Percentiles rank a stretch among this genome's conserved stretches.
These are phyloP conservation scores for Oikopleura dioica DNA, from an alignment of 23 tunicate species.

Conservation along the genomic window DNA sequence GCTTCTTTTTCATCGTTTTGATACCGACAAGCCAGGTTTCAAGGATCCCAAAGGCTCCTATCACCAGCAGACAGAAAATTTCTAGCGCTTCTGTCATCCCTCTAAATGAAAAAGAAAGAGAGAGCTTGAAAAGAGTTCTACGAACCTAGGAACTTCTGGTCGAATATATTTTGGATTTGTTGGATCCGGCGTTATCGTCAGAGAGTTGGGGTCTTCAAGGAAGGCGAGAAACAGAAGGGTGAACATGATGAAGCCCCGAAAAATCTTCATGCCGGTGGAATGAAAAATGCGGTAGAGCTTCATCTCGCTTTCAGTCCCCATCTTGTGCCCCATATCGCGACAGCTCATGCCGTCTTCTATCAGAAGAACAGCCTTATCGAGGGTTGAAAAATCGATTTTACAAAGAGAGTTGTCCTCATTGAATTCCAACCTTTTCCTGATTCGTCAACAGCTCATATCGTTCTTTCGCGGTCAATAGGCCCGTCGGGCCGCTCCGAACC, in stretches of 20 bases:
- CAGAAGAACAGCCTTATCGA: not conserved
- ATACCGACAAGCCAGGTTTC: constrained; percentile 37
- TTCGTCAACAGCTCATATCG: too few species aligned
- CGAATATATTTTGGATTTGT: not conserved
- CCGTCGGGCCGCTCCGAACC: too few species aligned
- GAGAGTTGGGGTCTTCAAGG: not conserved
- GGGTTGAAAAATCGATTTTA: too few species aligned
- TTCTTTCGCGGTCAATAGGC: too few species aligned
- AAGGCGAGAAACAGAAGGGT: not conserved
- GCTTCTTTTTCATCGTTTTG: not conserved
- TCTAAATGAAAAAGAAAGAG: too few species aligned
- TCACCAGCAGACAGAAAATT: constrained; percentile 33
- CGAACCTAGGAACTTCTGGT: not conserved
- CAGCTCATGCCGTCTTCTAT: constrained; percentile 1
- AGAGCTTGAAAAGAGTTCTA: too few species aligned
- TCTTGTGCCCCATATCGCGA: not conserved
- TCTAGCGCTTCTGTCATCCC: constrained; percentile 84
- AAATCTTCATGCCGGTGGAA: not conserved
- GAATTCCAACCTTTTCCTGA: too few species aligned
- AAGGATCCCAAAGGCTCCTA: constrained; percentile 26
- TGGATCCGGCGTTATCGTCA: constrained; percentile 4
- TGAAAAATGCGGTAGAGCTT: not conserved
- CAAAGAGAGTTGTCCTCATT: too few species aligned
- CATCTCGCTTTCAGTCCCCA: not conserved
- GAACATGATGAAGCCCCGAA: not conserved